Conservation (phyloP, 1,140 invertebrate species). For the Eupeodes corollae region DNA sequence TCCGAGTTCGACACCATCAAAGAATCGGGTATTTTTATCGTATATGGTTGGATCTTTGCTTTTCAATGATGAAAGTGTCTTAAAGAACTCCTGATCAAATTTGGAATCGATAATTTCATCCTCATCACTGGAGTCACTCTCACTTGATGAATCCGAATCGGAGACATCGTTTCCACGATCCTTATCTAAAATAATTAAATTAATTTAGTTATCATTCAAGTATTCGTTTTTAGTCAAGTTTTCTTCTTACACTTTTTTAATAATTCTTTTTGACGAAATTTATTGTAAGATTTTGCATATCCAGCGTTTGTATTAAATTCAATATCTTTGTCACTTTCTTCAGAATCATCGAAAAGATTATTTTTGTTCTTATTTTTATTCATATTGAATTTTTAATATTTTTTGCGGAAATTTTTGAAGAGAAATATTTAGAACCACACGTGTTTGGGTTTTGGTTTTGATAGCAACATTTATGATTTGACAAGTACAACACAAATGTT, state of each 20-base stretch:
- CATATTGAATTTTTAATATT: not conserved
- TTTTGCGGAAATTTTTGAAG: not conserved
- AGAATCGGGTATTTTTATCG: conserved; percentile 63
- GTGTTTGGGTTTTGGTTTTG: too few species aligned
- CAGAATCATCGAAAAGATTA: conserved; percentile 27
- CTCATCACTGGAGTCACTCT: conserved; percentile 48
- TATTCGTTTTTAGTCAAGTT: not conserved
- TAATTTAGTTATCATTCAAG: conserved; percentile 7
- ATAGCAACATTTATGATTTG: too few species aligned
- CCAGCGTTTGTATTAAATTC: conserved; percentile 59
- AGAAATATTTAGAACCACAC: too few species aligned
- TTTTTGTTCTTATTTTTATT: conserved; percentile 17
- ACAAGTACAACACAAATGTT: too few species aligned
- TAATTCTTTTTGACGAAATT: conserved; percentile 73
- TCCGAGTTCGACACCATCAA: conserved; percentile 34
- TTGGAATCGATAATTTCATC: conserved; percentile 47
- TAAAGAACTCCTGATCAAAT: conserved; percentile 76
- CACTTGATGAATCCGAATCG: conserved; percentile 28
- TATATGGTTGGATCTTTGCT: conserved; percentile 83
- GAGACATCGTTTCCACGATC: conserved; percentile 55
- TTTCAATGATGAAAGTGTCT: conserved; percentile 73
- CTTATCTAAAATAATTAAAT: conserved; percentile 47
- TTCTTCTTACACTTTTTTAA: conserved; percentile 64
- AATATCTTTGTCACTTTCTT: conserved; percentile 33
- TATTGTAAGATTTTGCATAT: conserved; percentile 73